Conservation (phyloP, 2,113 vertebrate genomes). For the Bufo gargarizans region DNA sequence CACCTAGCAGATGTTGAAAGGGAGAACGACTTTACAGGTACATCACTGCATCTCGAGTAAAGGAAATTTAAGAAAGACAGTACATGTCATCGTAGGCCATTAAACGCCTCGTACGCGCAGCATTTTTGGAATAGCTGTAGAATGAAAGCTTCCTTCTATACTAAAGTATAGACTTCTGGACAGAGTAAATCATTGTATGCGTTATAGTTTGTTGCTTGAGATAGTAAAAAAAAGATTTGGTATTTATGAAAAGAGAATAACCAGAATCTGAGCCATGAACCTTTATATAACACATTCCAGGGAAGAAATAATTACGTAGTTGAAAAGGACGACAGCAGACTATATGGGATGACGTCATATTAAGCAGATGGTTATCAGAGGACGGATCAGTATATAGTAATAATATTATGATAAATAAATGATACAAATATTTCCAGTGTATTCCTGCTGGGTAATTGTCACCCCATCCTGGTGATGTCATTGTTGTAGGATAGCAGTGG, state of each 20-base stretch:
- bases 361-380: neutral
- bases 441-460: neutral
- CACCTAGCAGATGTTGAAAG: conserved; percentile 31
- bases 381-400: neutral
- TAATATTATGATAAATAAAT: neutral
- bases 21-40: conserved; percentile 16
- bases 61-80: conserved; percentile 3
- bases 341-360: neutral
- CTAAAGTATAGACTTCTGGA: neutral
- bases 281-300: neutral
- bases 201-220: neutral
- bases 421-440: neutral
- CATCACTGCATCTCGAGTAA: neutral
- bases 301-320: neutral
- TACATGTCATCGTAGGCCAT: neutral
- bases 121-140: neutral
- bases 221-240: neutral
- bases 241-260: neutral
- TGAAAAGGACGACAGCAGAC: neutral
- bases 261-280: neutral
- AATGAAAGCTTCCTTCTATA: neutral
- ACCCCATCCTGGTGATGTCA: neutral
- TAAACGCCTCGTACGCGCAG: neutral
- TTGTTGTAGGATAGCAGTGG: neutral
- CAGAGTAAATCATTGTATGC: neutral